Evolutionary conservation across 2,888 invertebrate genomes (phyloP).

Genomic region (Acleris cristana): DNA sequence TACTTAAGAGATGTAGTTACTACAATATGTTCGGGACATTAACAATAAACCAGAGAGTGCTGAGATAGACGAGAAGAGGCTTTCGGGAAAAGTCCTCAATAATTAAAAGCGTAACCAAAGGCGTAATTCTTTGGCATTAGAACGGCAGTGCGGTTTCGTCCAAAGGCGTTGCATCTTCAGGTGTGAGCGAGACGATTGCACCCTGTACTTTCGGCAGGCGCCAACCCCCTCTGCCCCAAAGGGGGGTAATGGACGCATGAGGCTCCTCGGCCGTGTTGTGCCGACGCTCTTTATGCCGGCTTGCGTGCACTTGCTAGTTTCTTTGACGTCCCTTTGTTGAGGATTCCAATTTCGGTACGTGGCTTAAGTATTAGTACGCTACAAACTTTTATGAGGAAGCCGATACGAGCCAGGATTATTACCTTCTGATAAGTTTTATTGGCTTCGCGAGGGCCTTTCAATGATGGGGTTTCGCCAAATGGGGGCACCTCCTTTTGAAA

Average conservation of each 20-base stretch:
- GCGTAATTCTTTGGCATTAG: constrained; percentile 77
- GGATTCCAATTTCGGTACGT: constrained; percentile 76
- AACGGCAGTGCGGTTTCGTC: constrained; percentile 76
- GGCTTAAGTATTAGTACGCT: constrained; percentile 23
- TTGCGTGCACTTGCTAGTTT: constrained; percentile 80
- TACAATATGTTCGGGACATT: too few relatives aligned
- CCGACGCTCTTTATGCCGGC: constrained; percentile 76
- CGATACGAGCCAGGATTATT: constrained; percentile 18
- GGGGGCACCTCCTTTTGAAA: constrained; percentile 1
- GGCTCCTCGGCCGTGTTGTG: constrained; percentile 71
- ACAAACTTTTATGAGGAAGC: constrained; percentile 23
- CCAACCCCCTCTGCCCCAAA: constrained; percentile 50
- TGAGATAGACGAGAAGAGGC: background rate
- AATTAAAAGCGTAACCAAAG: constrained; percentile 42
- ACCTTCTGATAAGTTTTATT: constrained; percentile 23
- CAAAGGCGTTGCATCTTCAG: constrained; percentile 80
- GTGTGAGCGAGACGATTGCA: constrained; percentile 68
- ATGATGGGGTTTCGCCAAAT: background rate
- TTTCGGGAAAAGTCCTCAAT: constrained; percentile 4
- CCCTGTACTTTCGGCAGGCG: constrained; percentile 68
- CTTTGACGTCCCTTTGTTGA: constrained; percentile 79
- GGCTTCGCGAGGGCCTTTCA: constrained; percentile 3
- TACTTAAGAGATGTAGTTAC: too few relatives aligned
- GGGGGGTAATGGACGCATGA: constrained; percentile 79
- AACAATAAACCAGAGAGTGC: too few relatives aligned